phyloP scores from a whole-genome alignment of 23 tunicate species.

The Halocynthia roretzi region DNA sequence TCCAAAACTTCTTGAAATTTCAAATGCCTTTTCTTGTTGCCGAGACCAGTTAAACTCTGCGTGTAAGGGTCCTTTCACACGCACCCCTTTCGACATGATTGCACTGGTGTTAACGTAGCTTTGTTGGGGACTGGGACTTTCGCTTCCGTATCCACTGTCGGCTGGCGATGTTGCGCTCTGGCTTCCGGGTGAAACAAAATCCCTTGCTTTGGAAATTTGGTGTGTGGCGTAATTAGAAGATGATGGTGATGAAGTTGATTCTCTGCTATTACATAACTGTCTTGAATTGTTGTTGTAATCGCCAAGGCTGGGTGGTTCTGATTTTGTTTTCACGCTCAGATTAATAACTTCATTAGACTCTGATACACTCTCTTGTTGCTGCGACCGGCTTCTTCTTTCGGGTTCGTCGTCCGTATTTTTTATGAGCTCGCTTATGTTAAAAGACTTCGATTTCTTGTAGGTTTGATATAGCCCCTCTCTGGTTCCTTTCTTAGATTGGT shows the following conservation, averaged over 20 bases:
- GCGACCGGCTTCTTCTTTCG: no score
- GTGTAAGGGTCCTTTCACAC: no score
- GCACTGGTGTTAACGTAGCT: not conserved
- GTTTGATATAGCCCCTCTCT: no score
- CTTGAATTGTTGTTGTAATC: no score
- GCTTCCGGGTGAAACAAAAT: conserved; percentile 7
- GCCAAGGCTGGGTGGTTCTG: no score
- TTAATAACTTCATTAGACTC: no score
- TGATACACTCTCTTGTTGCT: no score
- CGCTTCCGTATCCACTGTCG: conserved; percentile 93
- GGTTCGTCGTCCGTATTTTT: not conserved
- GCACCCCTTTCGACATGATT: not conserved
- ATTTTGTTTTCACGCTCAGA: no score
- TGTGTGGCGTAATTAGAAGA: not conserved
- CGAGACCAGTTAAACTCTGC: no score
- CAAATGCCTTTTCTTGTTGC: no score
- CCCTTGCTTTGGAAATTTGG: not conserved
- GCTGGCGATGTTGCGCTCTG: conserved; percentile 54
- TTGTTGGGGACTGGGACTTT: conserved; percentile 79
- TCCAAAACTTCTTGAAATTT: no score
- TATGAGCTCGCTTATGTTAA: conserved; percentile 13
- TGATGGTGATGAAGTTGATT: not conserved
- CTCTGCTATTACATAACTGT: not conserved
- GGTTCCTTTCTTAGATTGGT: no score
- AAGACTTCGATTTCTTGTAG: conserved; percentile 1